A percentile compares a stretch with the other conserved stretches of the same genome.
Evolutionary conservation across 2,113 vertebrate genomes (phyloP).

Genomic region (Silurus meridionalis): DNA sequence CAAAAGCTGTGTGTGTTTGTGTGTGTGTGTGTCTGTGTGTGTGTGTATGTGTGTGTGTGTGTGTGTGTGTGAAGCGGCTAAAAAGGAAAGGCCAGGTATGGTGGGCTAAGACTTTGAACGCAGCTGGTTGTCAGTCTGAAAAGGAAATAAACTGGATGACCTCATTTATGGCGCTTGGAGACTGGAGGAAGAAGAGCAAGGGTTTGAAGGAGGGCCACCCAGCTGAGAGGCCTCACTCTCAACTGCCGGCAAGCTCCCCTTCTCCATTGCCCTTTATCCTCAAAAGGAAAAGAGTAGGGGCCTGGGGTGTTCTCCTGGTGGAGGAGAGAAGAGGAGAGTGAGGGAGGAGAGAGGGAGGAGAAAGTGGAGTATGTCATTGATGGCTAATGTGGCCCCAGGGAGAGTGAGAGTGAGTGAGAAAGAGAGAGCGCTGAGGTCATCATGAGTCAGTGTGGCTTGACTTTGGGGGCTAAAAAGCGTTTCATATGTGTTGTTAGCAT

Average conservation of each 20-base stretch:
- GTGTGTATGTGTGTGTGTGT: not conserved
- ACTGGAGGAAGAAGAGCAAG: slow-evolving; percentile 45
- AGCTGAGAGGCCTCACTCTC: slow-evolving; percentile 59
- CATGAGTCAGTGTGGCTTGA: slow-evolving; percentile 79
- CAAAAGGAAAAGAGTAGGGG: slow-evolving; percentile 45
- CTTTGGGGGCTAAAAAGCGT: slow-evolving; percentile 81
- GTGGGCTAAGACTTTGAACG: slow-evolving; percentile 76
- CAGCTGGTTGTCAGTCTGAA: slow-evolving; percentile 65
- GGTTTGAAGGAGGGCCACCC: slow-evolving; percentile 57
- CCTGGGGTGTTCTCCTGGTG: slow-evolving; percentile 45
- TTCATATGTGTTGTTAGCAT: slow-evolving; percentile 77
- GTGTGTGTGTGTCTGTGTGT: slow-evolving; percentile 3
- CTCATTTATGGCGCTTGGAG: slow-evolving; percentile 74
- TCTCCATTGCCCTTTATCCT: slow-evolving; percentile 58
- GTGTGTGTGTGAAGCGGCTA: slow-evolving; percentile 49
- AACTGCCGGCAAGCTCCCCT: slow-evolving; percentile 51
- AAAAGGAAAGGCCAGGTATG: slow-evolving; percentile 69
- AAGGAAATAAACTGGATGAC: slow-evolving; percentile 60
- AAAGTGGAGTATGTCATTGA: slow-evolving; percentile 13
- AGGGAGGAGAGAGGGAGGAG: slow-evolving; percentile 30
- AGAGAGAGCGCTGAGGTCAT: slow-evolving; percentile 70
- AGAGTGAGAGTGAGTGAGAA: slow-evolving; percentile 20
- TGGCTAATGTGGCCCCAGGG: slow-evolving; percentile 37
- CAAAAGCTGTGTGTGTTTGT: slow-evolving; percentile 12
- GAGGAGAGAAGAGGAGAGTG: slow-evolving; percentile 49